These are phyloP conservation scores for Falco punctatus DNA, from an alignment of 2,113 vertebrate genomes.

Conservation along the genomic window DNA sequence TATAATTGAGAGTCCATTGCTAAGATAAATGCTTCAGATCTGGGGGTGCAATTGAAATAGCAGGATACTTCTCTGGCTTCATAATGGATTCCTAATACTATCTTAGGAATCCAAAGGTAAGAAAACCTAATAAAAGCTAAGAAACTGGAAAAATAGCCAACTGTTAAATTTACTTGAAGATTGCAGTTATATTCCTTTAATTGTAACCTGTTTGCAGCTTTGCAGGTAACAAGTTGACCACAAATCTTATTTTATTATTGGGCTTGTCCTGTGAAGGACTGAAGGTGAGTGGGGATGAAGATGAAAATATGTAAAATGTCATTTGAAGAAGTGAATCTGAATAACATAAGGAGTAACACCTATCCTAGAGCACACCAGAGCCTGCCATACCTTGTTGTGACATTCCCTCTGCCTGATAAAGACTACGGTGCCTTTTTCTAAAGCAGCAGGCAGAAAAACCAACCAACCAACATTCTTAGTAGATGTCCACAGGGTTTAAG, in stretches of 20 bases:
- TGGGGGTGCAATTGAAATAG: neutral
- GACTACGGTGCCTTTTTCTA: neutral
- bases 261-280: neutral
- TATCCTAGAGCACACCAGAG: neutral
- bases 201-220: neutral
- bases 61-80: neutral
- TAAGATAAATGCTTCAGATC: neutral
- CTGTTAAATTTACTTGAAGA: neutral
- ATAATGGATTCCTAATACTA: neutral
- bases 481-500: neutral
- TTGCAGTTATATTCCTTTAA: neutral
- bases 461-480: neutral
- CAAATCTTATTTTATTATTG: neutral
- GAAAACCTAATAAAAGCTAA: conserved; percentile 17
- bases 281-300: neutral
- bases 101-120: neutral
- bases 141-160: neutral
- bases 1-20: neutral
- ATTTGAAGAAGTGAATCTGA: neutral
- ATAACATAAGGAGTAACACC: neutral
- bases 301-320: neutral
- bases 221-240: neutral
- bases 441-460: neutral
- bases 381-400: neutral
- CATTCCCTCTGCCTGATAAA: neutral